Conservation (phyloP, 23 tunicate species). For the Phallusia fumigata region DNA sequence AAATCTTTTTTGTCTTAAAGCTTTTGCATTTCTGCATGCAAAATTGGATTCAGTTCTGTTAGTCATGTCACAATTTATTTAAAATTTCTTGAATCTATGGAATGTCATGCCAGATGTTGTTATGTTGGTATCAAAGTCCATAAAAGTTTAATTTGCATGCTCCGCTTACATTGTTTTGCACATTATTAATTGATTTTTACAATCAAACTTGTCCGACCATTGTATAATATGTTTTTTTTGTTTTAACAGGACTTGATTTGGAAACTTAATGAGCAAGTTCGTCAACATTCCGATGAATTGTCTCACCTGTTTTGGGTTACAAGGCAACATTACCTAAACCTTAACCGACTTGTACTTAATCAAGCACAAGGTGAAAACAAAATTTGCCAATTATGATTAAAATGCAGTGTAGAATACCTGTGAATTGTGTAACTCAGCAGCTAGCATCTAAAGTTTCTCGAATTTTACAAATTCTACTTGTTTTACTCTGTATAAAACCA, state of each 20-base stretch:
- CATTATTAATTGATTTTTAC: not conserved
- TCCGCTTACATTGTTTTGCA: too few species aligned
- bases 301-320: slow-evolving; percentile 90
- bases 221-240: not conserved
- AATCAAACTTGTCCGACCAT: not conserved
- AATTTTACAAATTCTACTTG: too few species aligned
- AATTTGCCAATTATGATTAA: too few species aligned
- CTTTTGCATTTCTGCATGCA: not conserved
- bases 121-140: not conserved
- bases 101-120: not conserved
- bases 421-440: too few species aligned
- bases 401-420: too few species aligned
- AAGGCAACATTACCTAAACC: slow-evolving; percentile 81
- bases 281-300: slow-evolving; percentile 45
- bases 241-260: slow-evolving; percentile 65
- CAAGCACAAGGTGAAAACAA: slow-evolving; percentile 56
- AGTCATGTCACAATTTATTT: not conserved
- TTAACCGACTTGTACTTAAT: slow-evolving; percentile 65
- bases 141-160: not conserved
- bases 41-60: not conserved
- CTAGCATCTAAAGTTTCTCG: too few species aligned
- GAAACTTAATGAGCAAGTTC: slow-evolving; percentile 73
- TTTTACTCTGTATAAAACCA: too few species aligned
- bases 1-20: too few species aligned
- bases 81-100: not conserved